Conservation (phyloP, 1,140 invertebrate species). For the Himalopsyche phryganea region DNA sequence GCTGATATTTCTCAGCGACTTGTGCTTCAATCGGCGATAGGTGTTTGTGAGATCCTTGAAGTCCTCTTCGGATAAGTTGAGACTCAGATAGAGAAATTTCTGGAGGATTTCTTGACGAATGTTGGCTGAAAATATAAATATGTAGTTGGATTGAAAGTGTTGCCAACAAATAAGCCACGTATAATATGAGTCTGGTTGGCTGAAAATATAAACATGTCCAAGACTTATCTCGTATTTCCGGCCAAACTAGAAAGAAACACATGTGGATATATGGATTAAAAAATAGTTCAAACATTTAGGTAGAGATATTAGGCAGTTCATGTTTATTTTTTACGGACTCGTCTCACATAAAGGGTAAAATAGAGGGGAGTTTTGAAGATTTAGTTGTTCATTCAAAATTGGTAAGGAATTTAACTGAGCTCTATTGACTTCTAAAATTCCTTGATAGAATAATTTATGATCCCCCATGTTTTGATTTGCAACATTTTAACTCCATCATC, state of each 20-base stretch:
- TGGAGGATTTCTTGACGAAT: constrained; percentile 50
- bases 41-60: constrained; percentile 51
- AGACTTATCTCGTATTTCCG: not conserved
- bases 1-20: constrained; percentile 51
- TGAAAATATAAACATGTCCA: constrained; percentile 1
- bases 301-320: not conserved
- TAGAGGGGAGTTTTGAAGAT: too few species aligned
- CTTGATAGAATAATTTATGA: too few species aligned
- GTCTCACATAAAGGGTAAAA: too few species aligned
- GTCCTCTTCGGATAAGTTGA: constrained; percentile 45
- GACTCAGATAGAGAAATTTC: constrained; percentile 47
- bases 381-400: too few species aligned
- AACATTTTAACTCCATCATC: too few species aligned
- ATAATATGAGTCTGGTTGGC: constrained; percentile 1
- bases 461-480: too few species aligned
- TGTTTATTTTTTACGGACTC: not conserved
- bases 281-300: too few species aligned
- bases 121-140: constrained; percentile 40
- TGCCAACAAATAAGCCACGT: constrained; percentile 2
- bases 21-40: constrained; percentile 52
- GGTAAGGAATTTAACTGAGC: too few species aligned
- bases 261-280: too few species aligned
- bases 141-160: constrained; percentile 15
- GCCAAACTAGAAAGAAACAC: too few species aligned
- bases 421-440: too few species aligned